Base-by-base conservation (phyloP, 2,113 vertebrate genomes). In the Hippocampus guttulatus region DNA sequence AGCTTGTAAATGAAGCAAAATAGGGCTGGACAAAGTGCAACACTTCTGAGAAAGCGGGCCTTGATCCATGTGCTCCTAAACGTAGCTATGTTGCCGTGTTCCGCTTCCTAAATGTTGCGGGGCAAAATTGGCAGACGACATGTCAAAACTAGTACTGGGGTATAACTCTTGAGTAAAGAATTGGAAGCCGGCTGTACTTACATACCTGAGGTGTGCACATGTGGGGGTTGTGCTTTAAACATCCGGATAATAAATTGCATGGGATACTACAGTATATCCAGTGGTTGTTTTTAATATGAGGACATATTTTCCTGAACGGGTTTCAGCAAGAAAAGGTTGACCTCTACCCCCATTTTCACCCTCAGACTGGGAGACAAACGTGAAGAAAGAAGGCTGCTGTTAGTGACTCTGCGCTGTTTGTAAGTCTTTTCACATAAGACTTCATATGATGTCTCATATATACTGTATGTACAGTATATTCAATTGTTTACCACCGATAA, bases 161-260 rank as follows among this genome's bases (percentile, higher is more conserved):
- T 81, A 80, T 69, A 85, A 70, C 64, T 75, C 69, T 47, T 57
- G 62, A 70, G 81, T 65, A 68, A 70, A 78, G 75, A 72, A 75
- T 51, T 1, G 51, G 64, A 38, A 74, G 80, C 71, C 76, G 85
- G 80, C 81, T 84, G 76, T 76, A 73, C 78, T 76, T 49, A 1
- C 87, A 89, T 89, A 86, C 85, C 87, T 86, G 83, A 87, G 79
- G 71, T 64, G 70, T 65, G 67, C 77, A 77, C 73, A 86, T 64
- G 73, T 67, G 68, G 81, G 79, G 78, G 78, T 45, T 73, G 74
- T 67, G 76, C 76, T 25, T 63, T 49, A 43, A 5, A 55, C 8
- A 10, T 2, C n/a, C 49, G 11, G 27, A 47, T 14, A 66, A 52
- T 11, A 27, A 67, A 33, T 54, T 47, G 20, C 43, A n/a, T 23